Base-by-base conservation (phyloP, 2,888 invertebrate genomes). In the Mantis religiosa region DNA sequence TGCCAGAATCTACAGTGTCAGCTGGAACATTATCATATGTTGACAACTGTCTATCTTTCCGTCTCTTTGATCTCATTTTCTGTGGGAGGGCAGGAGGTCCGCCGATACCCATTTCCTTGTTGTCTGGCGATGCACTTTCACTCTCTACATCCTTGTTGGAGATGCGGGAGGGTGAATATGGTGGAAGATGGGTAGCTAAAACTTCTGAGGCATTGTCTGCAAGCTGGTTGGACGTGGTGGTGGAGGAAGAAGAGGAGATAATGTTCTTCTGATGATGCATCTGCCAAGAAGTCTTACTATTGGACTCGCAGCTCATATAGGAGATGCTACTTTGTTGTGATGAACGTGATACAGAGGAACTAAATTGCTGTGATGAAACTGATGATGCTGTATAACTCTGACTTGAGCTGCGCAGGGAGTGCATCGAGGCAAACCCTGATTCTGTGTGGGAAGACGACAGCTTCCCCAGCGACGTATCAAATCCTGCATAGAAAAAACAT, bases 21-120 rank as follows among this genome's bases (percentile, higher is more conserved):
- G 89, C 85, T 25, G 95, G 94, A 84, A 96, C 95, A 92, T 96
- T 96, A 93, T 97, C 97, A 92, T 96, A 96, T 89, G 96, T 96
- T 81, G 96, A 96, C 84, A 95, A 94, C 90, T 95, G 94, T 86
- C 95, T 93, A 90, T 95, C 95, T 91, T 93, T 93, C 90, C 92
- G 92, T 20, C 93, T 92, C 87, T 93, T 93, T 82, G 82, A n/a
- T 27, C 94, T 94, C 88, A 94, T 94, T 92, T 96, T 96, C 91
- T 94, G 94, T n/a, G 96, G 96, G 89, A 96, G 93, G 1, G 96
- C 95, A 6, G 96, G 95, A 15, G 95, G 95, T 83, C 54, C 54
- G 20, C 92, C 91, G 28, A 91, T 91, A 41, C 92, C 28, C 27
- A 71, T 27, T 27, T 84, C 28, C 28, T 27, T 34, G 82, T 28